Evolutionary conservation across 1,140 invertebrate species (phyloP), one percentile per base, ranked within the genome.

Genomic region (Luehdorfia chinensis): DNA sequence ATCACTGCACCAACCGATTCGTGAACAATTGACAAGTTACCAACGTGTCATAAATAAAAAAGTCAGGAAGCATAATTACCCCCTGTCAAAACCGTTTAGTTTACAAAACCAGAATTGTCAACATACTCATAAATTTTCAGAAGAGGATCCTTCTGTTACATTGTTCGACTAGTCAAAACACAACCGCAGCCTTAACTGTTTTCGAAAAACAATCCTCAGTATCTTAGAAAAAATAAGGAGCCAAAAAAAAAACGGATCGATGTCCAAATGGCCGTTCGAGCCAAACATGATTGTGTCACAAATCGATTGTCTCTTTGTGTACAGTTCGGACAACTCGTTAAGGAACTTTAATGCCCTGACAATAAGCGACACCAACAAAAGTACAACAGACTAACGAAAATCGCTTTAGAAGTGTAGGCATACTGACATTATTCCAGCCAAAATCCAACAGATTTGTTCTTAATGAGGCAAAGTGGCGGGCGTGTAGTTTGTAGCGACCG

Each of bases 401-500:
- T 13, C 44, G 28, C 39, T 46, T 52, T 41, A 32, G 3, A 12
- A 18, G 11, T 30, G 44, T 47, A 39, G 28, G n/a, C 19, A 2
- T 36, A 31, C 36, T 31, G 13, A 23, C 44, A 21, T 51, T 70
- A 62, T 57, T 44, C 59, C 59, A 14, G 39, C 12, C 12, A 25
- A 21, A 25, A 11, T 9, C 15, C 25, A 25, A 43, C 11, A 13
- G 23, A 30, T 77, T 59, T 77, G 66, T 50, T 30, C 43, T 37
- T 65, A 74, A 74, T 67, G 68, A 59, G 60, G 59, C 71, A 67
- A 62, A 69, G 62, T 66, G 62, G 57, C 53, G 62, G 66, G 59
- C n/a, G 65, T 66, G 66, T 76, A 66, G 76, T 78, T 67, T 63
- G 64, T 45, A 59, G 53, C 68, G 59, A 84, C 76, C 78, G 76